Base-by-base conservation (phyloP, 30 jellyfish, hydroid and myxozoan species). In the Chironex yamaguchii region DNA sequence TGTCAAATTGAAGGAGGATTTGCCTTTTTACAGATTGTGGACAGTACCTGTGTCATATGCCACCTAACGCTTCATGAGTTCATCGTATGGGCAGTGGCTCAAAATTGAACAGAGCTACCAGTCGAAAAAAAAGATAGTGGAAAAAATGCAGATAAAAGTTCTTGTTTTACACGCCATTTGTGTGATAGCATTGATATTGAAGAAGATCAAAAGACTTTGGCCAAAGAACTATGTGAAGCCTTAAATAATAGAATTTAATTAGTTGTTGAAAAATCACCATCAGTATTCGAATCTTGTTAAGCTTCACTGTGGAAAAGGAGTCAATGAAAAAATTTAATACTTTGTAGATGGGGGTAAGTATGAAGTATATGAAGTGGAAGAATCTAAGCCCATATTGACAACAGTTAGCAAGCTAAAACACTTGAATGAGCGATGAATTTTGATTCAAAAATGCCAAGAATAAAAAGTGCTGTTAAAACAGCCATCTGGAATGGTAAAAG, bases 71-170 rank as follows among this genome's bases (percentile, higher is more conserved):
- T 81, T 81, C 52, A 65, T 77, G 3, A 81, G 91, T 49, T 81
- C 91, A 26, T 81, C 91, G 0, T 66, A 64, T 33, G 91, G 67
- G 33, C 91, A 81, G 42, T 81, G 91, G 91, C 28, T 81, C 30
- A 65, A 81, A 81, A 81, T 63, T 0, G 85, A 81, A 36, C 29
- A 49, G 6, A 81, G 91, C 58, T 81, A 4, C 51, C 77, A 67
- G 17, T 64, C 84, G 42, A 48, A 30, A 64, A 26, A 21, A 67
- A 67, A 81, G 73, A 84, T 84, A 26, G 66, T 81, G 49, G 84
- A 65, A 54, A 3, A n/a, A 32, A n/a, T 54, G 71, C 71, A 54
- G 3, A 28, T 32, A 54, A 4, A n/a, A 20, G n/a, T n/a, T n/a
- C n/a, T n/a, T n/a, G 35, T 20, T 71, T 9, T 34, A 71, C 71